phyloP scores from a whole-genome alignment of 2,113 vertebrate species.

The Cyprinodon variegatus region DNA sequence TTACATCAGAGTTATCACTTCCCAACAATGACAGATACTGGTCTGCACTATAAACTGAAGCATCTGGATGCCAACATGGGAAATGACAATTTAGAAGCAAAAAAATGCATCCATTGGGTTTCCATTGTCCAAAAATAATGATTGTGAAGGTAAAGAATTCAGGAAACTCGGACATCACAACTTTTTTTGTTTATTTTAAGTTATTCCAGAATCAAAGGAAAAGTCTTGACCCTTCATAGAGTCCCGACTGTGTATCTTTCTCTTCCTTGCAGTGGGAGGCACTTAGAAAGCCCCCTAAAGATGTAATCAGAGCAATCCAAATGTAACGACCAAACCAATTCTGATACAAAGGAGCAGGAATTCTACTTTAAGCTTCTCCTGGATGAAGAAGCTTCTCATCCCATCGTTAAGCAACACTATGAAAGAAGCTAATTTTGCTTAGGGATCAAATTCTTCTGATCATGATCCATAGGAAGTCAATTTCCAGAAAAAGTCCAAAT shows the following conservation, averaged over 20 bases:
- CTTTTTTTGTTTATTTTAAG: neutral
- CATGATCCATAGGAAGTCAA: neutral
- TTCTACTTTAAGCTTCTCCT: neutral
- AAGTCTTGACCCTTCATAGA: too few species aligned
- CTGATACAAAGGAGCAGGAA: too few species aligned
- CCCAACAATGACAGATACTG: conserved; percentile 22
- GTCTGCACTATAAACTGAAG: neutral
- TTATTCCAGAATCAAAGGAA: neutral
- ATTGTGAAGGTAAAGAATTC: too few species aligned
- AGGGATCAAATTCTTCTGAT: neutral
- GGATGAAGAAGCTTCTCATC: neutral
- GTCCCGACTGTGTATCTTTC: too few species aligned
- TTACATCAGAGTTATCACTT: neutral
- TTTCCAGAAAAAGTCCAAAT: neutral
- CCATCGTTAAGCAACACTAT: neutral
- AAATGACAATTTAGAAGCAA: neutral
- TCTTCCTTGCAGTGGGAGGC: too few species aligned
- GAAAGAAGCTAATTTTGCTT: neutral
- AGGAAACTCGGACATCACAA: too few species aligned
- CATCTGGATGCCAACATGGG: neutral
- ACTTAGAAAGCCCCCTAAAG: too few species aligned
- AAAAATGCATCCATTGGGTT: too few species aligned
- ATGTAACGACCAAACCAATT: too few species aligned
- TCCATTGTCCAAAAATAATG: too few species aligned
- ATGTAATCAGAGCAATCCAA: too few species aligned